Evolutionary conservation across 2,113 vertebrate species (phyloP), one percentile per base, ranked within the genome.

Genomic region (Erythrolamprus reginae): DNA sequence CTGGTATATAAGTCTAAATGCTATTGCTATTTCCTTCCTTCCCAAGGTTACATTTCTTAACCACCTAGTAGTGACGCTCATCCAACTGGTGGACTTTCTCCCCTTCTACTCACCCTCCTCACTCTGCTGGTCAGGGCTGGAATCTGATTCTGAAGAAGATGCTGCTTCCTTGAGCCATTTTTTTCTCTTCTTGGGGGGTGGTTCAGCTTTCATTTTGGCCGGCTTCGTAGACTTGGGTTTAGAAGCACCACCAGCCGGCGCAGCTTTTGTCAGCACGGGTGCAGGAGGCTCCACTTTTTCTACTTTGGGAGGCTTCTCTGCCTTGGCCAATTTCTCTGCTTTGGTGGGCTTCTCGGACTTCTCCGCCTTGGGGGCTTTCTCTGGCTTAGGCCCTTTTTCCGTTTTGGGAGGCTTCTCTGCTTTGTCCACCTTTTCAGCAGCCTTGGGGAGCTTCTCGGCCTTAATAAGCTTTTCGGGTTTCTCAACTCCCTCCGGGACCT

Each of bases 131-230:
- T 98, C 98, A 0, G 98, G 97, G 0, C 98, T 98, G 0, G 98
- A 98, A 86, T 98, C 98, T 0, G 98, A 99, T 89, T 98, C 98
- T 0, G 95, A 84, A 0, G 97, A 98, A 8, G 98, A 95, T 0
- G 91, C 97, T 0, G 92, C 97, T 0, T 98, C 98, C 88, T 98
- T 98, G 86, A 98, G 96, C 98, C 98, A 99, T 95, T 98, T 98
- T 97, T 98, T 98, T 92, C 98, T 98, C 95, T 99, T 99, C 95
- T 99, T 99, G 0, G 98, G 98, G 0, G 98, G 98, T 0, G 98
- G 98, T 92, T 98, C 98, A 0, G 98, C 98, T 95, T 98, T 99
- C 82, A 98, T 98, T 93, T 98, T 99, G 50, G 95, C 50, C 92
- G 92, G 97, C 94, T 95, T 96, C 7, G 6, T 9, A 65, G 56